Evolutionary conservation across 2,113 vertebrate genomes (phyloP), one percentile per base, ranked within the genome.

Genomic region (Holacanthus passer): DNA sequence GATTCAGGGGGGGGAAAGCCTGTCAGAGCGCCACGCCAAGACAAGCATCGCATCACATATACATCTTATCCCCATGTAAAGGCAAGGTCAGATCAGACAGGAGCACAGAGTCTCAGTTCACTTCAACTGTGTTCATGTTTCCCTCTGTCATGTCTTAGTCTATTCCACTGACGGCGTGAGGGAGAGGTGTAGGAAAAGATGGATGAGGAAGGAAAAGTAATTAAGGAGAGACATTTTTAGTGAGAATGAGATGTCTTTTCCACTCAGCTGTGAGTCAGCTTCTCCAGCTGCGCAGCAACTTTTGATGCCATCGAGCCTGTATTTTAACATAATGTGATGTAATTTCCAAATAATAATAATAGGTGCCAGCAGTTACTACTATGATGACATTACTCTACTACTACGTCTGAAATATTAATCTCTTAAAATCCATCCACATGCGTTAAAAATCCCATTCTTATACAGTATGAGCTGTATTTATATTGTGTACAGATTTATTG

Each of bases 1-100:
- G 60, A 85, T 81, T 85, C 77, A 81, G 66, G 58, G 35, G 58
- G 35, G 52, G 43, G 60, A 73, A 37, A 50, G 45, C 43, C 73
- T 55, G 66, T 69, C 64, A 39, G 24, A 82, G 73, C 63, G 39
- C 12, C 53, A 19, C 8, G 53, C 70, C 68, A 74, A 72, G n/a
- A 56, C 67, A 86, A 83, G 80, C 76, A 73, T 58, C n/a, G 20
- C 29, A 11, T 41, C 8, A 37, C 47, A 52, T 74, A 13, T 41
- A 50, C 50, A 74, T 29, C 50, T 74, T 69, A 71, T 79, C 74
- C 53, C 60, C 20, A 1, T 41, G 13, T 22, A 50, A 24, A 53
- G 53, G 22, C 29, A n/a, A 0, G 29, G 35, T 66, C 27, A 43
- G 13, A 24, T 48, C 43, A 13, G 31, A 39, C 47, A 29, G 37